phyloP scores from a whole-genome alignment of 64 coral and sea anemone species.

The Orbicella faveolata region DNA sequence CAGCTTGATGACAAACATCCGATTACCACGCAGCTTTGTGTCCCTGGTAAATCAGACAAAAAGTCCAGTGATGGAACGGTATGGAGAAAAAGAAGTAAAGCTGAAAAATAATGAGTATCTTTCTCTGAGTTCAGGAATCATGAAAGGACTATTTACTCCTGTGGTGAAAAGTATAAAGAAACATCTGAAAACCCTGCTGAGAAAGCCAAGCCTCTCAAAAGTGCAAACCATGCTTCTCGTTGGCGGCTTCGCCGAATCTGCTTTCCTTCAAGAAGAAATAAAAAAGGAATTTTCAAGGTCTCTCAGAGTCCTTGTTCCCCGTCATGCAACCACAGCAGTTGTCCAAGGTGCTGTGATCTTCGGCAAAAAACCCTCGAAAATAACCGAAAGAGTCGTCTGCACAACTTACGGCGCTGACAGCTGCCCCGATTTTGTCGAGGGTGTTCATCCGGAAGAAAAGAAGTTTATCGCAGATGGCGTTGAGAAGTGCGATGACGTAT shows the following conservation, averaged over 20 bases:
- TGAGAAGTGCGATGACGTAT: background rate
- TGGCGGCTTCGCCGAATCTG: background rate
- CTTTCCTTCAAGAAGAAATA: constrained; percentile 4
- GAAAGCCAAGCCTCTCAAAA: background rate
- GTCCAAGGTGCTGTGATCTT: constrained; percentile 3
- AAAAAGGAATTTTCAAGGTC: background rate
- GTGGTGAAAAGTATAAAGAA: background rate
- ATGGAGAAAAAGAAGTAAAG: background rate
- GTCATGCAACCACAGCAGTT: background rate
- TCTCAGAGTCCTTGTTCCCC: background rate
- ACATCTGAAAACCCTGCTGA: background rate
- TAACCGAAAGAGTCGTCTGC: background rate
- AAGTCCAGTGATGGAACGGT: background rate
- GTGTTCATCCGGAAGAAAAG: constrained; percentile 3
- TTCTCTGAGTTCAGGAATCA: background rate
- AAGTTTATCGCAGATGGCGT: background rate
- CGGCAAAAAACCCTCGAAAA: background rate
- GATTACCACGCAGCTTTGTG: constrained; percentile 35
- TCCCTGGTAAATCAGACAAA: background rate
- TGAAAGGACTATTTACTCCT: background rate
- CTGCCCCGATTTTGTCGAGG: background rate
- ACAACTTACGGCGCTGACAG: background rate
- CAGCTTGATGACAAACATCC: constrained; percentile 8
- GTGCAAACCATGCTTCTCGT: constrained; percentile 15
- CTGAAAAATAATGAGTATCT: background rate